Conservation (phyloP, 1,140 invertebrate genomes). For the Pseudomyrmex flavicornis region DNA sequence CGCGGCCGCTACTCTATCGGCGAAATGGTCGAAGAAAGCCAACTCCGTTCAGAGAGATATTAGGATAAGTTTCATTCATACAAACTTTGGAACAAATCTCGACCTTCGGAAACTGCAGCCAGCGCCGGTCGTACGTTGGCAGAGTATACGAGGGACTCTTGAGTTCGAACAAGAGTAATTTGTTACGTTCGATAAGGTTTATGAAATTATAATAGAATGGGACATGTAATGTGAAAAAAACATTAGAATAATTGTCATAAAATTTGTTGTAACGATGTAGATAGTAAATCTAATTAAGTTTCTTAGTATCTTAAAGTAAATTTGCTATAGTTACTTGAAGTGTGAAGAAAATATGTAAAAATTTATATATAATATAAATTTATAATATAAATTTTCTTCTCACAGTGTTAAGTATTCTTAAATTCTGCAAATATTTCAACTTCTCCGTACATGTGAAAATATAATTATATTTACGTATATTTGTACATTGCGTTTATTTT, state of each 20-base stretch:
- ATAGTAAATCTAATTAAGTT: neutral
- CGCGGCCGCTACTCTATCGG: conserved; percentile 60
- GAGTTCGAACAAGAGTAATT: conserved; percentile 54
- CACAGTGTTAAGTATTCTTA: conserved; percentile 5
- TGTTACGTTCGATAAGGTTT: neutral
- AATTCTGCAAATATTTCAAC: neutral
- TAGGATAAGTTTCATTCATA: conserved; percentile 82
- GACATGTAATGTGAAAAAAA: neutral
- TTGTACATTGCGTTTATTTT: neutral
- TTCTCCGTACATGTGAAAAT: neutral
- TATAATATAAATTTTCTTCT: neutral
- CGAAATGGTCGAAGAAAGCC: conserved; percentile 66
- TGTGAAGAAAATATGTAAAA: neutral
- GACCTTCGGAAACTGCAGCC: conserved; percentile 76
- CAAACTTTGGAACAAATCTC: conserved; percentile 81
- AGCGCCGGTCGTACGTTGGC: conserved; percentile 2
- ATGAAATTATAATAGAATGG: neutral
- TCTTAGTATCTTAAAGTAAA: neutral
- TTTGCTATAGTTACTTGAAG: neutral
- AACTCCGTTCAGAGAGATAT: conserved; percentile 76
- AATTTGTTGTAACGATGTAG: neutral
- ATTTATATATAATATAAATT: neutral
- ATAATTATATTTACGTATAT: neutral
- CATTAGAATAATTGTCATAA: neutral
- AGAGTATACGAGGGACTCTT: conserved; percentile 65